Conservation (phyloP, 2,888 invertebrate genomes). For the Phengaris arion region DNA sequence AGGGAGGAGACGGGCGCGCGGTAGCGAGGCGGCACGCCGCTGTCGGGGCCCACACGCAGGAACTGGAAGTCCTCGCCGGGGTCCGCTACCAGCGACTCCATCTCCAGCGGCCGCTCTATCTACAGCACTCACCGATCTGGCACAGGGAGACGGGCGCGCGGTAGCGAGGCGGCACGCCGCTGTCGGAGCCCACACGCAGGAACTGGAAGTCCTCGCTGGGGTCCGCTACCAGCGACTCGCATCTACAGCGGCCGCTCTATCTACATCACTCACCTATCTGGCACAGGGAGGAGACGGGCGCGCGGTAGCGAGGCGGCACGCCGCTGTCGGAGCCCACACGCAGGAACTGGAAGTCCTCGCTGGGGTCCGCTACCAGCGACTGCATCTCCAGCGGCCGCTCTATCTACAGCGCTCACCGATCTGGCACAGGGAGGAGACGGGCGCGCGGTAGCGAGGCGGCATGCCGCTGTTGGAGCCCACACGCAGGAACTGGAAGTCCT, state of each 20-base stretch:
- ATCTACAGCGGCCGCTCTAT: conserved; percentile 96
- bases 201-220: conserved; percentile 73
- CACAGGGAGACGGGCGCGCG: conserved; percentile 53
- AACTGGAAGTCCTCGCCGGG: no score
- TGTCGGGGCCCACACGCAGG: no score
- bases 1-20: no score
- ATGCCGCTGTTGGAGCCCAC: neutral
- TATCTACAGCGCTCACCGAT: neutral
- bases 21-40: neutral
- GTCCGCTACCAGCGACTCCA: no score
- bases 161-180: conserved; percentile 78
- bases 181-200: conserved; percentile 79
- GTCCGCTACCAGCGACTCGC: conserved; percentile 81
- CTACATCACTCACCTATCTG: conserved; percentile 50
- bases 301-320: conserved; percentile 77
- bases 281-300: conserved; percentile 45
- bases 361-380: no score
- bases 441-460: neutral
- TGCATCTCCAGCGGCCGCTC: conserved; percentile 51
- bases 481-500: no score
- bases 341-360: no score
- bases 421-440: neutral
- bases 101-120: no score
- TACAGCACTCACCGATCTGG: neutral
- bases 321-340: no score